These are phyloP conservation scores for Benthosema pterotum DNA, from an alignment of 2,797 vertebrate species.

Conservation along the genomic window DNA sequence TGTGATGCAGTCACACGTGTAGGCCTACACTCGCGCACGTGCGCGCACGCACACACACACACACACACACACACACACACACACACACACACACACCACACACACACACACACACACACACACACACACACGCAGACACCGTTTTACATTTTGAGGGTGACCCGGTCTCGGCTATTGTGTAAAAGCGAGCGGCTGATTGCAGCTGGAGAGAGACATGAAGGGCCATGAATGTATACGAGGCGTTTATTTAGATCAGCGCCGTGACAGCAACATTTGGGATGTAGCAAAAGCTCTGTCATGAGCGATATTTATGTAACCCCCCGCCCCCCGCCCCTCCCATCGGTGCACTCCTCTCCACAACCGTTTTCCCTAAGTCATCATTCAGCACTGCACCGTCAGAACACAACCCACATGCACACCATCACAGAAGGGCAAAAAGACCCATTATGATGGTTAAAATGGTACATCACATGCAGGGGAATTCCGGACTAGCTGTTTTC, in stretches of 20 bases:
- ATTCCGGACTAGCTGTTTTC: too few relatives aligned
- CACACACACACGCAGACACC: not conserved
- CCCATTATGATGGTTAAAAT: too few relatives aligned
- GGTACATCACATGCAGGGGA: too few relatives aligned
- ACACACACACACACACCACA: slow-evolving; percentile 15
- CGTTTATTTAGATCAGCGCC: slow-evolving; percentile 50
- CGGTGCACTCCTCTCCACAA: slow-evolving; percentile 46
- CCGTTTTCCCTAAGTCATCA: slow-evolving; percentile 73
- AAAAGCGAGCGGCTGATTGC: slow-evolving; percentile 58
- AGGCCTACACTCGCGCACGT: not conserved
- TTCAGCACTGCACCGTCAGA: slow-evolving; percentile 60
- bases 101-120: not conserved
- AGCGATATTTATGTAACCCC: slow-evolving; percentile 58
- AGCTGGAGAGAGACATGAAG: slow-evolving; percentile 49
- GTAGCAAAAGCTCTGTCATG: slow-evolving; percentile 43
- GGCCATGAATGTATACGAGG: slow-evolving; percentile 38
- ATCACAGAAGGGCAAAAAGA: too few relatives aligned
- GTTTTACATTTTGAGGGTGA: slow-evolving; percentile 52
- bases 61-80: slow-evolving; percentile 19
- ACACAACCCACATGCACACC: slow-evolving; percentile 46
- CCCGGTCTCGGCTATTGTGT: slow-evolving; percentile 55
- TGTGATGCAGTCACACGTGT: not conserved
- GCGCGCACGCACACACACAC: not conserved
- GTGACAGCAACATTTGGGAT: slow-evolving; percentile 54
- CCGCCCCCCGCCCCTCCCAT: slow-evolving; percentile 29